Evolutionary conservation across 2,797 vertebrate species (phyloP).

Genomic region (Gymnoscopelus microlampas): DNA sequence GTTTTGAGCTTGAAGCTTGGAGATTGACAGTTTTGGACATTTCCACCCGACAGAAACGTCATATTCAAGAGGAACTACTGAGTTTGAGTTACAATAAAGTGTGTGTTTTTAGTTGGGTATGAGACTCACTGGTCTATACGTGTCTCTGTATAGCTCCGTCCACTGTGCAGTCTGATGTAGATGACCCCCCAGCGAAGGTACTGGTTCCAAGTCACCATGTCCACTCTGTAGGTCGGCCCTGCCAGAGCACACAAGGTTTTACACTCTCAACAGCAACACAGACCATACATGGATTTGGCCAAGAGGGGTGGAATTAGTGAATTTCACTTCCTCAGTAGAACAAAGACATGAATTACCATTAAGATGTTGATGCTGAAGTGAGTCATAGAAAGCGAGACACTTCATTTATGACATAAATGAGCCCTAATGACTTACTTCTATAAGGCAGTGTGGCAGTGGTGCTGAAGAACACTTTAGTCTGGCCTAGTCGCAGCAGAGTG

Average conservation of each 20-base stretch:
- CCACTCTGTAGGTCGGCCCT: slow-evolving; percentile 82
- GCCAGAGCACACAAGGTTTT: slow-evolving; percentile 29
- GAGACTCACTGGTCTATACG: slow-evolving; percentile 81
- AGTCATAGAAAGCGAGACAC: too few relatives aligned
- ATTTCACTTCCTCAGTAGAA: not conserved
- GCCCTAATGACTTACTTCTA: slow-evolving; percentile 74
- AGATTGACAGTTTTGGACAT: too few relatives aligned
- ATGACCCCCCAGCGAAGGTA: slow-evolving; percentile 83
- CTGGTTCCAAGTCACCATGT: slow-evolving; percentile 86
- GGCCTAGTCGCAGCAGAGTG: slow-evolving; percentile 70
- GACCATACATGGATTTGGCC: not conserved
- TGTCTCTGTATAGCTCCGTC: slow-evolving; percentile 71
- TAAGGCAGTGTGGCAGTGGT: slow-evolving; percentile 78
- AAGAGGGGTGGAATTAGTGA: not conserved
- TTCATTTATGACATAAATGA: too few relatives aligned
- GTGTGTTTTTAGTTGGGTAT: not conserved
- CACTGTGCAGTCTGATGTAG: slow-evolving; percentile 78
- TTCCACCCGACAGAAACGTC: too few relatives aligned
- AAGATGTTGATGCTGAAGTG: not conserved
- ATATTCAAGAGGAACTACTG: too few relatives aligned
- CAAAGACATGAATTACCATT: not conserved
- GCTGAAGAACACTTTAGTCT: slow-evolving; percentile 82
- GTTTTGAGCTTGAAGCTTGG: too few relatives aligned
- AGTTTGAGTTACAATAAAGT: not conserved
- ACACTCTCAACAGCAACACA: not conserved